Conservation (phyloP, 2,113 vertebrate genomes). For the Platichthys stellatus region DNA sequence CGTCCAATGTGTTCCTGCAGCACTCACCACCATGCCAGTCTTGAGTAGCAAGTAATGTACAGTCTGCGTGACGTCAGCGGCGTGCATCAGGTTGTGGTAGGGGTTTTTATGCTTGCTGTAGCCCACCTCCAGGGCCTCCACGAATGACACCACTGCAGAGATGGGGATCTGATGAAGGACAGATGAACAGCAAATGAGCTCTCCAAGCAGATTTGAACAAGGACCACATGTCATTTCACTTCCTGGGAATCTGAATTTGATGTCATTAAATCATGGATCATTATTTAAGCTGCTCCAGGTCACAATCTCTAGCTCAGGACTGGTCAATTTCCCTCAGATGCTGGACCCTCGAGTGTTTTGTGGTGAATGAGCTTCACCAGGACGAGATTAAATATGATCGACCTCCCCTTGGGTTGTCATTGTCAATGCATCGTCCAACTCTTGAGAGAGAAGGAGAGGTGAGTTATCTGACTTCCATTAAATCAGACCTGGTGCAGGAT, state of each 20-base stretch:
- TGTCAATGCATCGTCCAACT: constrained; percentile 5
- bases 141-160: constrained; percentile 96
- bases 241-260: constrained; percentile 2
- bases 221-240: background rate
- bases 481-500: constrained; percentile 3
- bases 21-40: constrained; percentile 93
- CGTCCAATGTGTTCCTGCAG: background rate
- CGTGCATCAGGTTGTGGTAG: constrained; percentile 97
- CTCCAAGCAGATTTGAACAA: constrained; percentile 23
- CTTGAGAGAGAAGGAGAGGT: constrained; percentile 1
- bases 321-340: constrained; percentile 48
- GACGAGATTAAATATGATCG: constrained; percentile 28
- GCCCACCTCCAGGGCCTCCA: constrained; percentile 96
- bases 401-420: constrained; percentile 9
- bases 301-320: background rate
- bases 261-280: constrained; percentile 39
- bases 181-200: constrained; percentile 2
- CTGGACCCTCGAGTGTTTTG: constrained; percentile 36
- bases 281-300: constrained; percentile 11
- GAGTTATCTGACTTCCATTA: constrained; percentile 3
- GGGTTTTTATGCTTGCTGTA: constrained; percentile 99
- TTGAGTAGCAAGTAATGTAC: constrained; percentile 96
- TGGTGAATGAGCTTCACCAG: constrained; percentile 29
- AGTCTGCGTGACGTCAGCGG: constrained; percentile 96
- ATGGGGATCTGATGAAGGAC: constrained; percentile 90